phyloP scores from a whole-genome alignment of 2,888 invertebrate species.

The Phytoseiulus persimilis region DNA sequence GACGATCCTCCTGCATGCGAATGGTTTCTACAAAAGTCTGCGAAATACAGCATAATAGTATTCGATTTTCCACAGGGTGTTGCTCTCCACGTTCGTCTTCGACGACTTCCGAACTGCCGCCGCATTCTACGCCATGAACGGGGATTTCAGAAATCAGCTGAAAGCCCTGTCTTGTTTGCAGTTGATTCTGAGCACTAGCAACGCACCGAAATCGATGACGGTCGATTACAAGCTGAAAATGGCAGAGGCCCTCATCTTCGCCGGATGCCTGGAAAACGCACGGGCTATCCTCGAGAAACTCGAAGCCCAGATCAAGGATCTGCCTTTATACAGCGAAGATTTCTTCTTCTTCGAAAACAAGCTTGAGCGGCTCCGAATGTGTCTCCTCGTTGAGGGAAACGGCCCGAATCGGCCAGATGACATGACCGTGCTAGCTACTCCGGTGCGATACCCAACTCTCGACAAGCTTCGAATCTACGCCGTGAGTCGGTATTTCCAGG shows the following conservation, averaged over 20 bases:
- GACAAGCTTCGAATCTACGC: neutral
- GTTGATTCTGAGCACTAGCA: neutral
- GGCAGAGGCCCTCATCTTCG: neutral
- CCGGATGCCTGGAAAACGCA: neutral
- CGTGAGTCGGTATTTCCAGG: neutral
- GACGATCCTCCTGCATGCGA: neutral
- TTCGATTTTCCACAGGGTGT: neutral
- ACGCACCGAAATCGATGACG: slow-evolving; percentile 10
- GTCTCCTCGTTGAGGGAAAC: neutral
- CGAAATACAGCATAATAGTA: neutral
- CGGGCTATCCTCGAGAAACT: neutral
- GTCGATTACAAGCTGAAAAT: neutral
- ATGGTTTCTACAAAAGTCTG: neutral
- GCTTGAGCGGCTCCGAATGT: neutral
- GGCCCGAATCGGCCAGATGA: neutral
- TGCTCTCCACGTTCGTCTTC: neutral
- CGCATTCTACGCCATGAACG: slow-evolving; percentile 1
- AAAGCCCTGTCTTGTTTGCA: neutral
- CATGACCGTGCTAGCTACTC: neutral
- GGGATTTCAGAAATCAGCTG: neutral
- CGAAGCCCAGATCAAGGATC: neutral
- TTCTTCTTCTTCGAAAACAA: neutral
- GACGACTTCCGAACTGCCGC: slow-evolving; percentile 26
- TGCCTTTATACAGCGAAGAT: neutral
- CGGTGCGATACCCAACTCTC: neutral